Base-by-base conservation (phyloP, 2,888 invertebrate species). In the Melieria omissa region DNA sequence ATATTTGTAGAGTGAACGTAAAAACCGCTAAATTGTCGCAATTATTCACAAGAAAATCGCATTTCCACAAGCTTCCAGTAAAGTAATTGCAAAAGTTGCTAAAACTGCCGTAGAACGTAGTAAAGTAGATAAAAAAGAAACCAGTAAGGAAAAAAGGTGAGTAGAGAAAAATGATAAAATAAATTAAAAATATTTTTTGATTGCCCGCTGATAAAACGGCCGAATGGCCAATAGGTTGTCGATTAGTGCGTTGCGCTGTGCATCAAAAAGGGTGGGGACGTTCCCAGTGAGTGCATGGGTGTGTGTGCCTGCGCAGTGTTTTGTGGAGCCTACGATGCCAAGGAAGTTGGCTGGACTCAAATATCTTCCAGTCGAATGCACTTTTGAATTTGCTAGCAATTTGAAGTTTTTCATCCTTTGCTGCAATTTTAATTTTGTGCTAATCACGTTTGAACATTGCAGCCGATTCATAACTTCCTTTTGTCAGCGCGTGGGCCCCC, bases 141-240 rank as follows among this genome's bases (percentile, higher is more conserved):
- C 29, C 29, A 29, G 60, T 61, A 61, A 61, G 60, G 42, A 61
- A 3, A 61, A 63, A 49, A 61, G 52, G 52, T 52, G 52, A 14
- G 29, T 29, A 29, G 12, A 12, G 9, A 41, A 64, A 64, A 29
- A 10, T 4, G 49, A 49, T 47, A 46, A 57, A 57, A 5, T 45
- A n/a, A 65, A 55, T 55, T n/a, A 8, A 16, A 8, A 45, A 55
- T 29, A 65, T 12, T 16, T 45, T 65, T 45, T n/a, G 16, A 7
- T 55, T 29, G 8, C 12, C 16, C 46, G 12, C 29, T 55, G 57
- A 16, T 46, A 55, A 55, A 45, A 54, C 29, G 29, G 29, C 29
- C 29, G 29, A 29, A 29, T 29, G 29, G 29, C 3, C 29, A 29
- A 29, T 29, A 29, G 29, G 29, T 29, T 29, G 29, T 29, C 2